Evolutionary conservation across 2,888 invertebrate genomes (phyloP), one percentile per base, ranked within the genome.

Genomic region (Poecilobothrus nobilitatus): DNA sequence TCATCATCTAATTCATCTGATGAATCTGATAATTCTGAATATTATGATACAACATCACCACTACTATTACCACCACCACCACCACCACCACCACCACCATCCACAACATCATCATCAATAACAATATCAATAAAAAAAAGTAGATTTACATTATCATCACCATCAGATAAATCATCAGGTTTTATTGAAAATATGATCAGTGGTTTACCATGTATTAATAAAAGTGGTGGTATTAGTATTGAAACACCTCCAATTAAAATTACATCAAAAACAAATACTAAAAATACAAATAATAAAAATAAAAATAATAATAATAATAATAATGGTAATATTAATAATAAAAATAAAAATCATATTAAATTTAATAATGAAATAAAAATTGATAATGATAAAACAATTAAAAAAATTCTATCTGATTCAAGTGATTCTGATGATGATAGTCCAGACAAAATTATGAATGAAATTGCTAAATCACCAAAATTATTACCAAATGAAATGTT

Each of bases 401-500:
- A 27, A 27, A 27, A 2, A 27, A 27, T 4, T 5, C 2, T 27
- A 27, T 74, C 74, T 70, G 75, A 76, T 65, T 76, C 74, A 8
- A 70, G 71, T 15, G 72, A 71, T 66, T 70, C 73, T 9, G 75
- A 75, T 22, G 75, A 74, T 41, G 74, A 74, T 12, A 72, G 73
- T 41, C 71, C 71, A 0, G 72, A 75, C 3, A 74, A 71, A 63
- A 66, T 74, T 9, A 71, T 75, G 27, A 71, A 74, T 10, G 74
- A 74, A 27, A 70, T 74, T 1, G 76, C 74, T 69, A 69, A 74
- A 37, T 73, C 75, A 10, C 73, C 76, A 18, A 75, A 74, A 65
- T 73, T 73, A 34, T 72, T 74, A 63, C 71, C 74, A n/a, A 68
- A 73, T 5, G 77, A 77, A 21, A 73, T 76, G 44, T 71, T 70